Evolutionary conservation across 2,888 invertebrate genomes (phyloP).

Genomic region (Ditula angustiorana): DNA sequence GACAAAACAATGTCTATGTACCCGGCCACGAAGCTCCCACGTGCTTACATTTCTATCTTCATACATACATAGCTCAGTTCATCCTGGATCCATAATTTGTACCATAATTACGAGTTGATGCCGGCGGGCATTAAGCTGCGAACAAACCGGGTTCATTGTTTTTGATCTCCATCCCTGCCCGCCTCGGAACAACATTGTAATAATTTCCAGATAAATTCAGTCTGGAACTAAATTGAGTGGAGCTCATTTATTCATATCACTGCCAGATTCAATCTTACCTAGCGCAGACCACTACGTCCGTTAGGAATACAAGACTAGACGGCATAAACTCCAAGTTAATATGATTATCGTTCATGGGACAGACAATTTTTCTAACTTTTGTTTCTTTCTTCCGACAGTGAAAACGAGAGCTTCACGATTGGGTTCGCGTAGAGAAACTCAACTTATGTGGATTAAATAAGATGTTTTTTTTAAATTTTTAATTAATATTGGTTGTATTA

Average conservation of each 20-base stretch:
- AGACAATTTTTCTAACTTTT: too few species aligned
- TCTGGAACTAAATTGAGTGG: not conserved
- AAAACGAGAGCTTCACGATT: too few species aligned
- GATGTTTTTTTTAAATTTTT: too few species aligned
- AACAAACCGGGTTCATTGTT: conserved; percentile 4
- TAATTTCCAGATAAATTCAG: not conserved
- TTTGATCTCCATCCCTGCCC: not conserved
- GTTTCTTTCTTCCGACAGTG: too few species aligned
- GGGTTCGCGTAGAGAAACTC: too few species aligned
- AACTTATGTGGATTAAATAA: too few species aligned
- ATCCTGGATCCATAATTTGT: not conserved
- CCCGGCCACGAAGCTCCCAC: too few species aligned
- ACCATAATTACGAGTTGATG: conserved; percentile 10
- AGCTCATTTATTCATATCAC: not conserved
- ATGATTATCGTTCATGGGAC: too few species aligned
- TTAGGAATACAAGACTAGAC: not conserved
- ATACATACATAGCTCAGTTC: too few species aligned
- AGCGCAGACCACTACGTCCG: not conserved
- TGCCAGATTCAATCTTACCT: not conserved
- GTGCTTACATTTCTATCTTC: too few species aligned
- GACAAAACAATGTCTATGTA: too few species aligned
- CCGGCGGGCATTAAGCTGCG: conserved; percentile 13
- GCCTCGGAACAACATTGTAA: not conserved
- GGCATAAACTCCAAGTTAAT: not conserved
- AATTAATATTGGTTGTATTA: too few species aligned